A percentile compares a stretch with the other conserved stretches of the same genome.
Conservation (phyloP, 2,113 vertebrate genomes). For the Pseudopodoces humilis region DNA sequence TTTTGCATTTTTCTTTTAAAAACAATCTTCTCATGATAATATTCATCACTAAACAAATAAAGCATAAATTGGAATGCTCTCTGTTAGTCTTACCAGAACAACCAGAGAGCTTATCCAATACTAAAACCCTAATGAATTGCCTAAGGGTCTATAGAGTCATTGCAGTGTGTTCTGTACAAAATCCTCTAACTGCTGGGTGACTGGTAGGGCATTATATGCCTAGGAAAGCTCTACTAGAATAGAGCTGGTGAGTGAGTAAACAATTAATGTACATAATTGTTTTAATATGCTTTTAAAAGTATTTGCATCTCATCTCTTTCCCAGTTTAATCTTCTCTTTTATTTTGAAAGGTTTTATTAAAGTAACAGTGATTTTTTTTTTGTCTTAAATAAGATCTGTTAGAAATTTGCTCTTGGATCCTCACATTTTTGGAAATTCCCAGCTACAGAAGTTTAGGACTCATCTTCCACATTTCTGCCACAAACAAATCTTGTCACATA, state of each 20-base stretch:
- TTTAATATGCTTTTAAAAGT: neutral
- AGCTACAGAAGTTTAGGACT: neutral
- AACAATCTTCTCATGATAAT: slow-evolving; percentile 1
- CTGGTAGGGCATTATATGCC: neutral
- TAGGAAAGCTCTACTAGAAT: neutral
- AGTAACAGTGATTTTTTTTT: neutral
- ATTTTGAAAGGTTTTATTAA: neutral
- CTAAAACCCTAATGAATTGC: neutral
- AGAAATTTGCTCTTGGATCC: neutral
- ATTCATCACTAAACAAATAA: slow-evolving; percentile 25
- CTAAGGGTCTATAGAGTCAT: neutral
- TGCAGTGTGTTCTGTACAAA: neutral
- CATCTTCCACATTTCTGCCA: neutral
- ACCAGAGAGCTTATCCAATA: neutral
- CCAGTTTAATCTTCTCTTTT: neutral
- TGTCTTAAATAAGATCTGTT: neutral
- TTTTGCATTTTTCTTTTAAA: slow-evolving; percentile 34
- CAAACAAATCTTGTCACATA: neutral
- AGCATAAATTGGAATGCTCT: neutral
- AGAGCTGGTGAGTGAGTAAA: neutral
- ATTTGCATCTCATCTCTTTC: neutral
- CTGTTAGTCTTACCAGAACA: neutral
- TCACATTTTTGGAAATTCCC: neutral
- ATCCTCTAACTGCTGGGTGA: neutral
- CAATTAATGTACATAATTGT: neutral